Evolutionary conservation across 2,113 vertebrate genomes (phyloP).

Genomic region (Hippocampus barbouri): DNA sequence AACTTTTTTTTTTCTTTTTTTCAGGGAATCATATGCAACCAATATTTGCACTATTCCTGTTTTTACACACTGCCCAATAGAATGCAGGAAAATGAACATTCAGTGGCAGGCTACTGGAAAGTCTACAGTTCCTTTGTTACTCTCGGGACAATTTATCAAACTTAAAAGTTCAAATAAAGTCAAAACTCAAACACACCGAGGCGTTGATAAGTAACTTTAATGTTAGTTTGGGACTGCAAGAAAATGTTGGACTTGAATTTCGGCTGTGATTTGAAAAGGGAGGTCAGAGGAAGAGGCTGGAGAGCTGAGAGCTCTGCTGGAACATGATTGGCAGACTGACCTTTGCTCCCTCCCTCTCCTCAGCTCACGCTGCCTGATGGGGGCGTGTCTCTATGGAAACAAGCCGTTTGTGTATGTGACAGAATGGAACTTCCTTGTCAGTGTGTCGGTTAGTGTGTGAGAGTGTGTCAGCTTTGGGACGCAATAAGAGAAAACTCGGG

Average conservation of each 20-base stretch:
- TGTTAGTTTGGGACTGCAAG: neutral
- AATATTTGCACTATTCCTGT: too few relatives aligned
- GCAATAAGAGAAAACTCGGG: constrained; percentile 1
- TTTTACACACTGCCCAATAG: too few relatives aligned
- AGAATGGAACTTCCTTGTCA: constrained; percentile 70
- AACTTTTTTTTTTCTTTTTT: too few relatives aligned
- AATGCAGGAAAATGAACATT: too few relatives aligned
- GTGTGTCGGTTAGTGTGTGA: constrained; percentile 45
- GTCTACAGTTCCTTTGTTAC: constrained; percentile 39
- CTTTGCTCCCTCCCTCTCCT: constrained; percentile 46
- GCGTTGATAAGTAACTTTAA: neutral
- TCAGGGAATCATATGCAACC: too few relatives aligned
- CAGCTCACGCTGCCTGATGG: constrained; percentile 34
- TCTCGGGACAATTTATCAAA: constrained; percentile 10
- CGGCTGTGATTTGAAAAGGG: constrained; percentile 26
- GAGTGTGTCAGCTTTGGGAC: constrained; percentile 13
- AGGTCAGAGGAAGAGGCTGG: constrained; percentile 14
- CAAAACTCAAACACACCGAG: neutral
- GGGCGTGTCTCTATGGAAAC: constrained; percentile 69
- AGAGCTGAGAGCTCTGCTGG: constrained; percentile 29
- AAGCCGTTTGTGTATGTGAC: constrained; percentile 21
- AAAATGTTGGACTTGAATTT: neutral
- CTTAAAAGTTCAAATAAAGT: constrained; percentile 1
- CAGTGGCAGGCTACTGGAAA: too few relatives aligned
- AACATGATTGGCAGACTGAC: constrained; percentile 48